Conservation (phyloP, 2,888 invertebrate species). For the Thelaira solivaga region DNA sequence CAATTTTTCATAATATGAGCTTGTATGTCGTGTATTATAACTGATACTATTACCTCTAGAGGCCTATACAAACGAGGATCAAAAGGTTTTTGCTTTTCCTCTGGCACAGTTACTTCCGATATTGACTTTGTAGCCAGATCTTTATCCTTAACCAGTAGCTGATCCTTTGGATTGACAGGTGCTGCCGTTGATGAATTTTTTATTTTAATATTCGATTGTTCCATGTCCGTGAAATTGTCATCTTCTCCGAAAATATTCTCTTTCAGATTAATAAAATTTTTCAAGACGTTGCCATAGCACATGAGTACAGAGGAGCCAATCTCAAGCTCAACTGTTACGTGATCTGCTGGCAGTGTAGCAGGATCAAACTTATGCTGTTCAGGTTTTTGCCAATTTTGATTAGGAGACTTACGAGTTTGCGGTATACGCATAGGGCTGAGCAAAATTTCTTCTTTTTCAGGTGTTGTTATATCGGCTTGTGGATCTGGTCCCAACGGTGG, state of each 20-base stretch:
- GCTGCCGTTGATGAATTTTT: slow-evolving; percentile 75
- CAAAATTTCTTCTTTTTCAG: slow-evolving; percentile 94
- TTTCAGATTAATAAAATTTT: slow-evolving; percentile 92
- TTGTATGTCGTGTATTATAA: slow-evolving; percentile 96
- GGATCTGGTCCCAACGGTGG: slow-evolving; percentile 92
- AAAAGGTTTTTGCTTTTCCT: slow-evolving; percentile 84
- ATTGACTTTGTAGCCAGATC: slow-evolving; percentile 76
- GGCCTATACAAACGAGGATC: slow-evolving; percentile 94
- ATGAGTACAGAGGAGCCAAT: slow-evolving; percentile 95
- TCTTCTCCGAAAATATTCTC: slow-evolving; percentile 99
- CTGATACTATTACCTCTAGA: slow-evolving; percentile 92
- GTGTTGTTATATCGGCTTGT: slow-evolving; percentile 94
- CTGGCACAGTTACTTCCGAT: slow-evolving; percentile 75
- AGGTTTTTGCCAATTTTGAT: slow-evolving; percentile 82
- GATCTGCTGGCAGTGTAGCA: slow-evolving; percentile 89
- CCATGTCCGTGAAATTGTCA: slow-evolving; percentile 95
- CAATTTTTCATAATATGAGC: slow-evolving; percentile 92
- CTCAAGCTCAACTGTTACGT: slow-evolving; percentile 93
- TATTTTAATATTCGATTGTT: slow-evolving; percentile 80
- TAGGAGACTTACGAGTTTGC: slow-evolving; percentile 84
- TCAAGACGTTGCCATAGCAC: slow-evolving; percentile 93
- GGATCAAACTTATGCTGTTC: slow-evolving; percentile 91
- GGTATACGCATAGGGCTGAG: slow-evolving; percentile 95
- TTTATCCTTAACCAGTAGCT: slow-evolving; percentile 68
- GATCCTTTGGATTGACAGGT: slow-evolving; percentile 75